Base-by-base conservation (phyloP, 2,113 vertebrate species). In the Platichthys flesus region DNA sequence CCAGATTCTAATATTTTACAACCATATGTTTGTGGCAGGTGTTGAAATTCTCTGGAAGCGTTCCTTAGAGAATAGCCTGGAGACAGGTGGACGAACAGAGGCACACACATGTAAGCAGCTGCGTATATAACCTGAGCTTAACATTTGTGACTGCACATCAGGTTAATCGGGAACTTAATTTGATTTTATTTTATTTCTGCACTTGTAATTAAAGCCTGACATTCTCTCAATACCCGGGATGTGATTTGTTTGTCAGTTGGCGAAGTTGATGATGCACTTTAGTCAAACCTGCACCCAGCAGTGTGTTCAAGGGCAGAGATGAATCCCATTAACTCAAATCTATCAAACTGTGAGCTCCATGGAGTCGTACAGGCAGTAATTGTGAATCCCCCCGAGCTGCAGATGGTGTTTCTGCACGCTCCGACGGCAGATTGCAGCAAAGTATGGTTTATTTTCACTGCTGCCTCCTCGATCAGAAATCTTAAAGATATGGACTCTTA, bases 261-360 rank as follows among this genome's bases (percentile, higher is more conserved):
- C 61, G 7, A 47, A 14, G 47, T 31, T 12, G 40, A 42, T 42
- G 40, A 12, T 42, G 40, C 40, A 42, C 40, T 42, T 10, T 12
- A 10, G 9, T 21, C 31, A 42, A 54, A 45, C 31, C 45, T 28
- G 21, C 35, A 31, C 23, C 16, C 6, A 0, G 15, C 14, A n/a
- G 15, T 31, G 54, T 51, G 14, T 26, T 26, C 65, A 58, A 71
- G 67, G 61, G 71, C 67, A 71, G n/a, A 66, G 52, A 57, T 18
- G 12, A 71, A 42, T 65, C 15, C 49, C 8, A 58, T 37, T 16
- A 51, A 3, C 37, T 24, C 28, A 52, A 21, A 66, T 31, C 55
- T 37, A 66, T 60, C 24, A 79, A 21, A 56, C 26, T 26, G 49
- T n/a, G 26, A 7, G 10, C 45, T 61, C 15, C 3, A n/a, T 16